Evolutionary conservation across 2,888 invertebrate genomes (phyloP), one percentile per base, ranked within the genome.

Genomic region (Rhorus exstirpatorius): DNA sequence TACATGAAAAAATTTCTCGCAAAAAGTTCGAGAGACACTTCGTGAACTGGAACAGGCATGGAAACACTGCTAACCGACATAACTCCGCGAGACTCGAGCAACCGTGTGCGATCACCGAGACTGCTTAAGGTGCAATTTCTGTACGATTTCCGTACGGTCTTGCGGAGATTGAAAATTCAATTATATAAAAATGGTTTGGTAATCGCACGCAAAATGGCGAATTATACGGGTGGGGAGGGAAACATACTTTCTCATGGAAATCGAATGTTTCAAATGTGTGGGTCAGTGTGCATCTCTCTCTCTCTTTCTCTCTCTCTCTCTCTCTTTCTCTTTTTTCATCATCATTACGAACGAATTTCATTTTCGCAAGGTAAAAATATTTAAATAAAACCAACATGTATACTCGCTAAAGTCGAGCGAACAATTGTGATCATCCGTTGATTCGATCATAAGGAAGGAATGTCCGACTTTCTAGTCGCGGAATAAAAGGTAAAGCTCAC

Each of bases 151-250:
- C n/a, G n/a, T n/a, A n/a, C n/a, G n/a, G n/a, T n/a, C n/a, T n/a
- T n/a, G n/a, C n/a, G n/a, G n/a, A n/a, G n/a, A n/a, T n/a, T 61
- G 68, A 70, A 79, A 60, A 78, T 78, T 63, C 78, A 81, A 81
- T 81, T 81, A 81, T 74, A 81, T 81, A 78, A 81, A 81, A 38
- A 78, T 68, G 74, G 55, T 78, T 81, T 78, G 81, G 68, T 81
- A 81, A 81, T 74, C 77, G 44, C 63, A n/a, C n/a, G 14, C n/a
- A 14, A 21, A 19, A 31, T 7, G 41, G 21, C 14, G 26, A 38
- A 53, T n/a, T n/a, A n/a, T n/a, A 68, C 19, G 38, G 24, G 17
- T n/a, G 46, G 49, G 46, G 17, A 17, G 24, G 26, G 35, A 65
- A 6, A 31, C 10, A 12, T 58, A 81, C 77, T 81, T 81, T 81